Evolutionary conservation across 1,140 invertebrate genomes (phyloP).

Genomic region (Ceratina calcarata): DNA sequence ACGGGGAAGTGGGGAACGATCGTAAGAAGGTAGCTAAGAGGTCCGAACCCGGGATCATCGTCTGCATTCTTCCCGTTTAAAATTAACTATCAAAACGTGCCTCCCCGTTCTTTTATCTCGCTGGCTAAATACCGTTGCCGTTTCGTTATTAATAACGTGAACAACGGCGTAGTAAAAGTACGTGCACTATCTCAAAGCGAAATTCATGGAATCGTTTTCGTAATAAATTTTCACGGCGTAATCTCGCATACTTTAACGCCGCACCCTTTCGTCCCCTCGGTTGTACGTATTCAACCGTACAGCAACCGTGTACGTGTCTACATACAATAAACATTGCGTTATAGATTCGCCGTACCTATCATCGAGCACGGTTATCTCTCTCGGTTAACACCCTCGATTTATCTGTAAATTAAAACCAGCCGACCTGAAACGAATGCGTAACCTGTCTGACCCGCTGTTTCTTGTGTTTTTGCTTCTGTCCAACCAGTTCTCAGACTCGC

Average conservation of each 20-base stretch:
- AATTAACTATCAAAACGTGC: constrained; percentile 63
- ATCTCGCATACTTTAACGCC: constrained; percentile 25
- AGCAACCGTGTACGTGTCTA: neutral
- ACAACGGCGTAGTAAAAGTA: constrained; percentile 33
- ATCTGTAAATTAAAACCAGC: neutral
- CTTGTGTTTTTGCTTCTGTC: constrained; percentile 27
- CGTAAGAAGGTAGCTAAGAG: constrained; percentile 28
- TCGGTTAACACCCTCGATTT: too few species aligned
- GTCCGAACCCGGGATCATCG: constrained; percentile 9
- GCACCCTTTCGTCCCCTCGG: neutral
- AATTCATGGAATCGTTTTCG: constrained; percentile 40
- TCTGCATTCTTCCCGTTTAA: constrained; percentile 49
- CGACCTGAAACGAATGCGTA: neutral
- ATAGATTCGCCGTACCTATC: neutral
- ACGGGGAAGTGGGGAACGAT: constrained; percentile 19
- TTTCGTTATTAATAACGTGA: constrained; percentile 61
- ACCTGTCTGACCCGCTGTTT: constrained; percentile 32
- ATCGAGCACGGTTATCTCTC: neutral
- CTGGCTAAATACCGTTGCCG: constrained; percentile 48
- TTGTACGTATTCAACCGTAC: neutral
- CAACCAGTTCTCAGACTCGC: constrained; percentile 30
- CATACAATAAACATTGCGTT: neutral
- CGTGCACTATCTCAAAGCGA: constrained; percentile 43
- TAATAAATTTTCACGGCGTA: constrained; percentile 21
- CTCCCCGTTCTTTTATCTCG: constrained; percentile 49